These are phyloP conservation scores for Ceraclea dissimilis DNA, from an alignment of 2,888 invertebrate species.

Conservation along the genomic window DNA sequence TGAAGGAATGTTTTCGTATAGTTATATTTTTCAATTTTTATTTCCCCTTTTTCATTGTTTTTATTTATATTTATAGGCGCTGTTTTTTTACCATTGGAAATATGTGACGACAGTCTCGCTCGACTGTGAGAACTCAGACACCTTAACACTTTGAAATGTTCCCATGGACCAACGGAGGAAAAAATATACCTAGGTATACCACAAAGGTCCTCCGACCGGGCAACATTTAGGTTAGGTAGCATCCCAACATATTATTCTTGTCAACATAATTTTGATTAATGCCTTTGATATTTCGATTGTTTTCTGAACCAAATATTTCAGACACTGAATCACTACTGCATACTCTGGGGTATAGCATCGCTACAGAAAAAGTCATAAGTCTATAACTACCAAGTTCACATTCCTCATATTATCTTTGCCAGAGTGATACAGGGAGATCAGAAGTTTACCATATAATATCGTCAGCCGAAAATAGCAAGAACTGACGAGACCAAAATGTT, in stretches of 20 bases:
- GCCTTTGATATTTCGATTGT: neutral
- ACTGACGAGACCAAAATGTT: no score
- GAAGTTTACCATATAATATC: no score
- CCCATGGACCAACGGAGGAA: conserved; percentile 12
- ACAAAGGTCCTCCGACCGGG: conserved; percentile 1
- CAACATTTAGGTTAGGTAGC: conserved; percentile 4
- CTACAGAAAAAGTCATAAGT: no score
- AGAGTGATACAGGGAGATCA: no score
- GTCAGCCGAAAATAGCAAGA: no score
- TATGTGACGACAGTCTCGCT: conserved; percentile 54
- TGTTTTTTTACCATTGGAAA: conserved; percentile 51
- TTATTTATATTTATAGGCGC: conserved; percentile 46
- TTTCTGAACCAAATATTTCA: neutral
- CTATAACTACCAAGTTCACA: no score
- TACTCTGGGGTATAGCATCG: no score
- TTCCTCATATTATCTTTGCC: no score
- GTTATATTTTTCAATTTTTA: conserved; percentile 25
- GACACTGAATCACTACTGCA: neutral
- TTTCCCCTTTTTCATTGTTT: conserved; percentile 21
- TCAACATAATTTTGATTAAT: conserved; percentile 6
- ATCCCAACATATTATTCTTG: conserved; percentile 1
- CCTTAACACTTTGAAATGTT: conserved; percentile 29
- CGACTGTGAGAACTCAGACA: conserved; percentile 48
- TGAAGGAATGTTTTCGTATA: conserved; percentile 23
- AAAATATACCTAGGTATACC: conserved; percentile 15